Base-by-base conservation (phyloP, 2,888 invertebrate species). In the Aphidius colemani region DNA sequence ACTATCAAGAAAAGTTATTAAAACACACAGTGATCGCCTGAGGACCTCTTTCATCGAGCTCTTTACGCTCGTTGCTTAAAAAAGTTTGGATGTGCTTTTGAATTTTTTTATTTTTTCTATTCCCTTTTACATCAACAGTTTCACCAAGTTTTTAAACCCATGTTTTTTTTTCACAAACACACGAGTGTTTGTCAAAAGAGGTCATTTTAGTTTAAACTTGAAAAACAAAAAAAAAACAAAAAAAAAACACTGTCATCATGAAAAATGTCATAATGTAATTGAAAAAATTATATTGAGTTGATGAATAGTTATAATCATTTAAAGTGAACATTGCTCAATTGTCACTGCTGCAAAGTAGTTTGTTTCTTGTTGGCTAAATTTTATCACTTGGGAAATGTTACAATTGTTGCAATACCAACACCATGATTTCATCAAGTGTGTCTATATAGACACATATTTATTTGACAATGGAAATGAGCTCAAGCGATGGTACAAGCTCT, bases 31-130 rank as follows among this genome's bases (percentile, higher is more conserved):
- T 18, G 41, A 63, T 30, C 50, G 57, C 62, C 51, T 58, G 51
- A 63, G 62, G 45, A 58, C 44, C 50, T 30, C 30, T 57, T 63
- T 51, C 30, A 40, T 39, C 53, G 11, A 51, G 46, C 51, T 58
- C 30, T 30, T 49, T 8, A 56, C 18, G 41, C 49, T 60, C 30
- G 46, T 46, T 51, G 43, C 57, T 63, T 49, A 18, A 56, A 62
- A 51, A 63, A 63, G 51, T 57, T 57, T 50, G 44, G 45, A 63
- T 63, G 50, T 57, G 57, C 50, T 63, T 49, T 61, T 56, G 43
- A 56, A 60, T 56, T 44, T 57, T 48, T 55, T 44, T 49, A 30
- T 56, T 61, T 53, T 51, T 30, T 30, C 18, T n/a, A 40, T 9
- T 9, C 13, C 13, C 13, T 61, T 61, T 41, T 18, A 18, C 48